Evolutionary conservation across 1,140 invertebrate genomes (phyloP).

Genomic region (Drepana arcuata): DNA sequence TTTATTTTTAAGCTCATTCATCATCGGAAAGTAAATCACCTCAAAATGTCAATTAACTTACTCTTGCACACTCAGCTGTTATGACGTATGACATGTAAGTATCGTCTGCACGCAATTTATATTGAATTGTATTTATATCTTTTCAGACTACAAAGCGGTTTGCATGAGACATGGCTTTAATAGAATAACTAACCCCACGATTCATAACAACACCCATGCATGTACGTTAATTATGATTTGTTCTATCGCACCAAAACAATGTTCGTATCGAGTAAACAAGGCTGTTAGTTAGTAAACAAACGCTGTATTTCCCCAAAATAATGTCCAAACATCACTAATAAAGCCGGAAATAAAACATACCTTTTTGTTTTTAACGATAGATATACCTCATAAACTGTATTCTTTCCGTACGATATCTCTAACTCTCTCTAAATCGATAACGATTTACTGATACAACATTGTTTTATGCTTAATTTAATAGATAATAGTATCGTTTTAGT

Average conservation of each 20-base stretch:
- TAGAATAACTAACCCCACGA: conserved; percentile 53
- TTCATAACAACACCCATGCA: conserved; percentile 47
- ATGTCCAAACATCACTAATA: no score
- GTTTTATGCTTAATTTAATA: conserved; percentile 31
- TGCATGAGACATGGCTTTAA: conserved; percentile 57
- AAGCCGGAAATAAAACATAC: no score
- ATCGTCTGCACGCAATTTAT: conserved; percentile 31
- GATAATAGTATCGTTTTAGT: conserved; percentile 6
- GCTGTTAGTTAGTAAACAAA: no score
- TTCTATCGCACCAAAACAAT: conserved; percentile 15
- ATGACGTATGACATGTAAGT: no score
- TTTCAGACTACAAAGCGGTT: conserved; percentile 55
- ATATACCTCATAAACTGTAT: no score
- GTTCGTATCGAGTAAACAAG: no score
- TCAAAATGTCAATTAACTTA: conserved; percentile 1
- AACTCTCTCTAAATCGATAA: no score
- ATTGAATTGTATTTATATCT: conserved; percentile 34
- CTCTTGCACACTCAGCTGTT: no score
- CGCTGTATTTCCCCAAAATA: no score
- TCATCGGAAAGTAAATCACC: neutral
- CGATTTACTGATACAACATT: conserved; percentile 30
- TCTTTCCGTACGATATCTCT: no score
- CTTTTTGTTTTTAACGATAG: no score
- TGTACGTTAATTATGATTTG: conserved; percentile 59
- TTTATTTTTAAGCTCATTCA: no score